Base-by-base conservation (phyloP, 2,797 vertebrate genomes). In the Oreonectes daqikongensis region DNA sequence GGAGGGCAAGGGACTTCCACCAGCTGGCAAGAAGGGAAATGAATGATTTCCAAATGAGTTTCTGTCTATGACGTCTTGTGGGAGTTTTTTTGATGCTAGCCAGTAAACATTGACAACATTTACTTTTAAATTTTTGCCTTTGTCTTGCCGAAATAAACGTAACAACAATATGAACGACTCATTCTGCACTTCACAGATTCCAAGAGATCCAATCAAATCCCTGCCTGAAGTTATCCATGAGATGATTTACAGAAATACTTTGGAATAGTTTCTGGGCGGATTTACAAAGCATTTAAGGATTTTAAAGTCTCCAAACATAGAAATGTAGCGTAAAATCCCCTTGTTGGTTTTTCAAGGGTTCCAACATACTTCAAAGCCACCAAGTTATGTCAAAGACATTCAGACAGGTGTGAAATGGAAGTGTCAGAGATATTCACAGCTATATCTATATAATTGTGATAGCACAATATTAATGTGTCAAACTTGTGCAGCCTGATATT, bases 261-360 rank as follows among this genome's bases (percentile, higher is more conserved):
- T n/a, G n/a, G n/a, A 22, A 20, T 50, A 0, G 4, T 22, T 55
- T 55, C 35, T 28, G 22, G 38, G 2, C 10, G 35, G 35, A 70
- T 57, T 17, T 28, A 42, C 12, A 42, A 44, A 42, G 38, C 17
- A 40, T 52, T 38, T 20, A 7, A 35, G 24, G 18, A 60, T 18
- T 60, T 60, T 32, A 30, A 30, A 57, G 10, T 40, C 24, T 57
- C 20, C 28, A 60, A 30, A 32, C 15, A 17, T 30, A 17, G 26
- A 32, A 46, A 66, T 52, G 26, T 20, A 9, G 2, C 74, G 65
- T 64, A 75, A 70, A 69, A 75, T 66, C 22, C 38, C 59, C 40
- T 6, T 38, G 24, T 30, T 24, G 12, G 12, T 22, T 38, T 55
- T 24, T 2, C 17, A 38, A 22, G 35, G 35, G 53, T 50, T 48